Evolutionary conservation across 2,113 vertebrate genomes (phyloP), one percentile per base, ranked within the genome.

Genomic region (Alethe diademata): DNA sequence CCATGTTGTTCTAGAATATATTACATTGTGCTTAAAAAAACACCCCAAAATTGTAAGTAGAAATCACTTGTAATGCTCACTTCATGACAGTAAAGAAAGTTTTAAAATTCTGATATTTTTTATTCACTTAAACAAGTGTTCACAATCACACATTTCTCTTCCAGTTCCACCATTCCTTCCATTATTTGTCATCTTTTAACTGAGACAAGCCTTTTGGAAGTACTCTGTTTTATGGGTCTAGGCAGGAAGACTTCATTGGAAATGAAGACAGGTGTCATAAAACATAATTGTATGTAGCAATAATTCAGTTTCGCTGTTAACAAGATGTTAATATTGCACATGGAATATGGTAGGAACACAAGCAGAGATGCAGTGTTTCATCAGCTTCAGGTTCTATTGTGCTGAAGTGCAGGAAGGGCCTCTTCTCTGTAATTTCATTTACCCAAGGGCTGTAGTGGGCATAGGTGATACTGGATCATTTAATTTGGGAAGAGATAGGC

Each of bases 41-140:
- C 11, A 0, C 0, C 0, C 2, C 1, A 45, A 61, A 79, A 57
- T 4, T 57, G 2, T 73, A 53, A 73, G 53, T 20, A 67, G 29
- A 75, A 85, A 53, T 75, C 1, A 16, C 12, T 64, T 67, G 33
- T 40, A 81, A 38, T 92, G 36, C 12, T 78, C 6, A 53, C 9
- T 64, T 72, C 5, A 14, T 91, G 43, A 58, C 22, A 61, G n/a
- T 64, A 56, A 81, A 64, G 26, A 35, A 2, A 6, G 65, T 43
- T 50, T 47, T 36, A 20, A 72, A 90, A 48, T 65, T 64, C 26
- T 31, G n/a, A n/a, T 31, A 14, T 19, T 74, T 92, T 67, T 56
- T 35, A 73, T 82, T 51, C 9, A 35, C 16, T 69, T 54, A 25
- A 54, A 19, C 14, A 48, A 11, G 25, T 45, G 38, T 50, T 93